Conservation (phyloP, 2,797 vertebrate genomes). For the Mormyrops boulengeri region DNA sequence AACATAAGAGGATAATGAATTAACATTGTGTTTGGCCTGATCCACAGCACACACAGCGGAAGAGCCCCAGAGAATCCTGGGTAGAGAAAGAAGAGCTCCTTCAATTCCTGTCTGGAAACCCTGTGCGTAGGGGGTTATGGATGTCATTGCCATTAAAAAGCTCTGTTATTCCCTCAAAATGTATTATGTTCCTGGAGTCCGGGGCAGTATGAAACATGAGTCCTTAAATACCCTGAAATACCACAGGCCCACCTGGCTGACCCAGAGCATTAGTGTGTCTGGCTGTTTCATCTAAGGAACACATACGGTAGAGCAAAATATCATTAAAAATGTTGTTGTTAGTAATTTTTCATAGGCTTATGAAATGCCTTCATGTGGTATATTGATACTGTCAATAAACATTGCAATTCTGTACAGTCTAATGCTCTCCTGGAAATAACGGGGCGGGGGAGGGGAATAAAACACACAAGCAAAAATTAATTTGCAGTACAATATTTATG, state of each 20-base stretch:
- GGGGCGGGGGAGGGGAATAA: neutral
- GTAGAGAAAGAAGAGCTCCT: neutral
- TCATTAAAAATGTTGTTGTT: neutral
- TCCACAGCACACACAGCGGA: neutral
- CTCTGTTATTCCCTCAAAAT: neutral
- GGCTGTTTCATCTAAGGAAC: neutral
- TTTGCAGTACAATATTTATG: neutral
- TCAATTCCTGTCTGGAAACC: neutral
- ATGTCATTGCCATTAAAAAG: neutral
- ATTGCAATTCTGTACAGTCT: neutral
- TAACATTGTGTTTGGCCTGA: neutral
- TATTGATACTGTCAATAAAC: neutral
- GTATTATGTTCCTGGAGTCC: neutral
- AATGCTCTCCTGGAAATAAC: neutral
- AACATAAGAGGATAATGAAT: neutral
- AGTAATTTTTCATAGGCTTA: neutral
- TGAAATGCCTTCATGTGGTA: neutral
- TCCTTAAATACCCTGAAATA: neutral
- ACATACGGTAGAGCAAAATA: neutral
- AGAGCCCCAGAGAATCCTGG: neutral
- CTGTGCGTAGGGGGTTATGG: neutral
- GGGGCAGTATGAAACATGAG: neutral
- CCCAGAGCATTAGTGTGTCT: neutral
- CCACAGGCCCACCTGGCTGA: neutral
- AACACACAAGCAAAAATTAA: neutral